Conservation (phyloP, 2,797 vertebrate species). For the Cynopterus sphinx region DNA sequence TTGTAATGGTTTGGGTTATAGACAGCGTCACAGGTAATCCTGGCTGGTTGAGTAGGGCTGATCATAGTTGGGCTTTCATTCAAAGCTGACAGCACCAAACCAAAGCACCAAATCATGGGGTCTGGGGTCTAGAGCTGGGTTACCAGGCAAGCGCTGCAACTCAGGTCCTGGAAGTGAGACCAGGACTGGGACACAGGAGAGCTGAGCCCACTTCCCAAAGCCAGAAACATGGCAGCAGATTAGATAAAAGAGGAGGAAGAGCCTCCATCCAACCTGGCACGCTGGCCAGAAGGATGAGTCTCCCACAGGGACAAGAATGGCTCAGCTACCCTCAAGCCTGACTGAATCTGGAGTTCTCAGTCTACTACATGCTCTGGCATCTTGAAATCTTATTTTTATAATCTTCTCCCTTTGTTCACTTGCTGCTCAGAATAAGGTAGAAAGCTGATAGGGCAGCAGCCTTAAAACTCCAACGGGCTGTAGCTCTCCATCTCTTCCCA, state of each 20-base stretch:
- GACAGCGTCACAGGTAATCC: background rate
- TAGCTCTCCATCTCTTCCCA: background rate
- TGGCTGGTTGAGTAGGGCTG: background rate
- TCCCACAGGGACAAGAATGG: background rate
- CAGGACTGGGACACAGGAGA: background rate
- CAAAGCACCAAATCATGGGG: background rate
- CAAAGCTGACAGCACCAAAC: background rate
- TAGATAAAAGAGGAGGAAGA: background rate
- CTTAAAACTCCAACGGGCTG: background rate
- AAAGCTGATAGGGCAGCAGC: background rate
- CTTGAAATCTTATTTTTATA: background rate
- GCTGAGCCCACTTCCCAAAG: background rate
- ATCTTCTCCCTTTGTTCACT: background rate
- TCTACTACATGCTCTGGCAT: background rate
- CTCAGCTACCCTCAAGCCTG: background rate
- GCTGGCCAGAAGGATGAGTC: background rate
- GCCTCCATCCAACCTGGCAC: background rate
- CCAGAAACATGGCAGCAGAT: background rate
- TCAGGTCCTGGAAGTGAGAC: background rate
- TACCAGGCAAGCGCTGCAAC: background rate
- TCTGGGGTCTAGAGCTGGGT: background rate
- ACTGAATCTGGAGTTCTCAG: background rate
- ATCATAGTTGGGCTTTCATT: background rate
- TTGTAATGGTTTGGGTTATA: background rate
- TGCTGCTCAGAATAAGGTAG: background rate